phyloP scores from a whole-genome alignment of 2,888 invertebrate genomes.

The Brachycybe producta region DNA sequence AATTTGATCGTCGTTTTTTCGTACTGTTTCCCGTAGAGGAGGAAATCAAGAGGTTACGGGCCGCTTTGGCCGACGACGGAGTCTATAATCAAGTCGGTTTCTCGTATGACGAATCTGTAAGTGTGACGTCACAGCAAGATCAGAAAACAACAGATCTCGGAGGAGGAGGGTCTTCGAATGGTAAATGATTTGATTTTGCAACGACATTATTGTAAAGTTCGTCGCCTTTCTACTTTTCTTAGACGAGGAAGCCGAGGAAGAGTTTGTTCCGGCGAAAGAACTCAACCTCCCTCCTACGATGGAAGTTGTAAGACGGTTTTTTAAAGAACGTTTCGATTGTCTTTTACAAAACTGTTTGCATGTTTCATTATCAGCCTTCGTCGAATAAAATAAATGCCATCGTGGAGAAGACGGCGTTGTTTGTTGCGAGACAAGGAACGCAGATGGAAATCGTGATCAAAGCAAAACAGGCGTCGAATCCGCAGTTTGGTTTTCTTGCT shows the following conservation, averaged over 20 bases:
- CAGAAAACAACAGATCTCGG: constrained; percentile 2
- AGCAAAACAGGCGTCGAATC: constrained; percentile 87
- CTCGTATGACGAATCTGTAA: constrained; percentile 28
- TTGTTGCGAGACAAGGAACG: constrained; percentile 60
- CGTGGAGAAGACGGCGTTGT: constrained; percentile 69
- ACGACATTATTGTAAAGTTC: no score
- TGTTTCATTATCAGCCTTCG: no score
- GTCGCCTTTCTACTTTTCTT: constrained; percentile 24
- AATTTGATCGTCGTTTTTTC: neutral
- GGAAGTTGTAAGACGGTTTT: constrained; percentile 31
- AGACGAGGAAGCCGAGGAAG: constrained; percentile 44
- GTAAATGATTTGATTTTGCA: neutral
- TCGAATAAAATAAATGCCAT: constrained; percentile 78
- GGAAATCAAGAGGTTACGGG: constrained; percentile 70
- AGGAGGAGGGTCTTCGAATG: neutral
- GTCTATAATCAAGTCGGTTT: constrained; percentile 37
- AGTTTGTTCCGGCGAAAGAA: constrained; percentile 56
- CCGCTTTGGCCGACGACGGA: constrained; percentile 40
- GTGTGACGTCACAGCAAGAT: neutral
- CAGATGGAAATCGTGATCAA: constrained; percentile 99
- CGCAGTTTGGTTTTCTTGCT: constrained; percentile 84
- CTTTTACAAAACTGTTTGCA: no score
- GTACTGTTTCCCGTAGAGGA: constrained; percentile 53
- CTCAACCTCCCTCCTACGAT: constrained; percentile 65
- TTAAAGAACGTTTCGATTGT: no score